These are phyloP conservation scores for Incurvaria masculella DNA, from an alignment of 2,888 invertebrate genomes.

Conservation along the genomic window DNA sequence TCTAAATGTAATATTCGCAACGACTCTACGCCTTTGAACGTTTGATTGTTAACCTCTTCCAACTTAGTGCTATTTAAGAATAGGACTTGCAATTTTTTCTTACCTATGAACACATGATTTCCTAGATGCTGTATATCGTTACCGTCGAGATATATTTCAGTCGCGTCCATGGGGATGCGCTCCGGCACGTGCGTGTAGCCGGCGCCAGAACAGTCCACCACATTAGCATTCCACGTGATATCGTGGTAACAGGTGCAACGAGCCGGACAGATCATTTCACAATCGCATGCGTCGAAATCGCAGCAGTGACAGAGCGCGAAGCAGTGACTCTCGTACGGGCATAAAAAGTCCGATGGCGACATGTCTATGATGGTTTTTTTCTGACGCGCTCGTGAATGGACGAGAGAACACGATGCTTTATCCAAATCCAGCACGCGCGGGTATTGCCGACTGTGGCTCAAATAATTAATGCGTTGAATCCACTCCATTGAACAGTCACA, in stretches of 20 bases:
- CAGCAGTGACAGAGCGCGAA: conserved; percentile 88
- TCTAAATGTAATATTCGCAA: conserved; percentile 74
- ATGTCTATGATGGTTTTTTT: conserved; percentile 69
- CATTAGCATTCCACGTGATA: conserved; percentile 79
- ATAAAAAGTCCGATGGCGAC: conserved; percentile 74
- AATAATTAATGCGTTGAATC: conserved; percentile 75
- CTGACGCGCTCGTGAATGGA: conserved; percentile 64
- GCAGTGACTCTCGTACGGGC: conserved; percentile 78
- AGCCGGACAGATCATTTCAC: conserved; percentile 85
- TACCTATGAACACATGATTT: conserved; percentile 83
- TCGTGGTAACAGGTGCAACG: conserved; percentile 86
- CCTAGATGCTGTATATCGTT: conserved; percentile 74
- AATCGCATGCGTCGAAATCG: conserved; percentile 86
- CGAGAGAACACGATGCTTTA: conserved; percentile 70
- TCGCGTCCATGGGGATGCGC: conserved; percentile 85
- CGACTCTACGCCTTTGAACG: conserved; percentile 75
- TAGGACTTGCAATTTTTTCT: conserved; percentile 73
- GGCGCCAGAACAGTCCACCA: conserved; percentile 77
- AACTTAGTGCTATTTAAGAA: conserved; percentile 76
- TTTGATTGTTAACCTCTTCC: conserved; percentile 71
- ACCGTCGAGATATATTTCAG: conserved; percentile 83
- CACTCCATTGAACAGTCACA: conserved; percentile 90
- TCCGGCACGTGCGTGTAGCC: conserved; percentile 71
- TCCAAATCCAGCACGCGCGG: conserved; percentile 78
- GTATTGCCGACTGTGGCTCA: conserved; percentile 71